phyloP scores from a whole-genome alignment of 2,113 vertebrate species.

The Nyctibius bracteatus region DNA sequence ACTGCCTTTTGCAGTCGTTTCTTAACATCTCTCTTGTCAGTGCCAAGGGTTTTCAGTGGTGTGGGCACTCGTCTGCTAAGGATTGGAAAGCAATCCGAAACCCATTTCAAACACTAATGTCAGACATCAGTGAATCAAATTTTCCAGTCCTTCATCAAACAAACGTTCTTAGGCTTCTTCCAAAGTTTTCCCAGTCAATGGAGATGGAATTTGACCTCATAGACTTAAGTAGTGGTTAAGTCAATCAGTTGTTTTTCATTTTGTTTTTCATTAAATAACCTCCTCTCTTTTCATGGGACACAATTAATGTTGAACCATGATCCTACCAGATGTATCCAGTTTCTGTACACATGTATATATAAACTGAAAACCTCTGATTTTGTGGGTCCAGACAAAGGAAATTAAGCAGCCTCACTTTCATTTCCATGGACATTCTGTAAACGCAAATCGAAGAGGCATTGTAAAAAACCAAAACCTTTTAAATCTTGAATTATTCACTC shows the following conservation, averaged over 20 bases:
- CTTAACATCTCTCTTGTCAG: not conserved
- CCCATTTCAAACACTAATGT: not conserved
- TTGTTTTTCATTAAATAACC: not conserved
- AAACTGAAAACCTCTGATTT: not conserved
- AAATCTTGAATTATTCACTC: not conserved
- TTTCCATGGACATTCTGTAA: not conserved
- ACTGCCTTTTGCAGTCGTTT: not conserved
- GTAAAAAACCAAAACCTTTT: not conserved
- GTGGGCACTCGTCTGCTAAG: not conserved
- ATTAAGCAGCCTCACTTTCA: not conserved
- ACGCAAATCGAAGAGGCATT: not conserved
- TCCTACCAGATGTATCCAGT: not conserved
- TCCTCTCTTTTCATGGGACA: not conserved
- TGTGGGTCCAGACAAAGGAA: not conserved
- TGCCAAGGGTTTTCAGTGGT: not conserved
- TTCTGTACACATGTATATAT: not conserved
- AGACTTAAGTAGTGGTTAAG: not conserved
- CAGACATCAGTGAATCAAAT: not conserved
- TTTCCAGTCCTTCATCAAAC: not conserved
- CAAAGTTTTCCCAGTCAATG: not conserved
- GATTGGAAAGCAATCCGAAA: not conserved
- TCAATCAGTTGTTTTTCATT: not conserved
- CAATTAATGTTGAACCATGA: not conserved
- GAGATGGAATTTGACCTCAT: not conserved
- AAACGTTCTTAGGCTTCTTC: not conserved